These are phyloP conservation scores for Labia minor DNA, from an alignment of 2,888 invertebrate genomes.

Conservation along the genomic window DNA sequence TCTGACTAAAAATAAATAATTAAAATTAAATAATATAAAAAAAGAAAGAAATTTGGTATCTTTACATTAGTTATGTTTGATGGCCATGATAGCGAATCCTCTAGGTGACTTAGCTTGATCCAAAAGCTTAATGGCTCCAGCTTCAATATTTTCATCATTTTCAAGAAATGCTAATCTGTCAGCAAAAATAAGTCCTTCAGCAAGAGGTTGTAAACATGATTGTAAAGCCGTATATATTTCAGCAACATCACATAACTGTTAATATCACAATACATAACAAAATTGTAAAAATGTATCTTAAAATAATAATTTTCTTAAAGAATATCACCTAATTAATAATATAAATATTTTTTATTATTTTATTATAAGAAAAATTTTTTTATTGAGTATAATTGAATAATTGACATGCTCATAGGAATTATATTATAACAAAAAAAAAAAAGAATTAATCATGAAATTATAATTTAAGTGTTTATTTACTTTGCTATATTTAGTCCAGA, in stretches of 20 bases:
- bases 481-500: not conserved
- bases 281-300: no score
- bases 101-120: conserved; percentile 54
- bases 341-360: no score
- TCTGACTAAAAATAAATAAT: no score
- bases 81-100: conserved; percentile 40
- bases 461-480: not conserved
- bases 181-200: conserved; percentile 44
- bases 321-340: no score
- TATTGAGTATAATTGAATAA: no score
- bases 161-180: conserved; percentile 43
- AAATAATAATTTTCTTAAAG: no score
- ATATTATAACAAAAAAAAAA: not conserved
- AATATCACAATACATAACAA: no score
- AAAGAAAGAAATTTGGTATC: no score
- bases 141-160: conserved; percentile 34
- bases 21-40: no score
- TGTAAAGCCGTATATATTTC: conserved; percentile 41
- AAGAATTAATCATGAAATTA: not conserved
- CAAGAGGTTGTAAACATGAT: conserved; percentile 42
- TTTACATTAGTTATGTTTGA: not conserved
- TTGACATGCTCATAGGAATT: no score
- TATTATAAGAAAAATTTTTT: no score
- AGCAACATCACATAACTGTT: conserved; percentile 33
- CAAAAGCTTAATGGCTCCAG: conserved; percentile 46